A percentile compares a stretch with the other conserved stretches of the same genome.
Conservation (phyloP, 2,888 invertebrate species). For the Noctuana brunneofusca region DNA sequence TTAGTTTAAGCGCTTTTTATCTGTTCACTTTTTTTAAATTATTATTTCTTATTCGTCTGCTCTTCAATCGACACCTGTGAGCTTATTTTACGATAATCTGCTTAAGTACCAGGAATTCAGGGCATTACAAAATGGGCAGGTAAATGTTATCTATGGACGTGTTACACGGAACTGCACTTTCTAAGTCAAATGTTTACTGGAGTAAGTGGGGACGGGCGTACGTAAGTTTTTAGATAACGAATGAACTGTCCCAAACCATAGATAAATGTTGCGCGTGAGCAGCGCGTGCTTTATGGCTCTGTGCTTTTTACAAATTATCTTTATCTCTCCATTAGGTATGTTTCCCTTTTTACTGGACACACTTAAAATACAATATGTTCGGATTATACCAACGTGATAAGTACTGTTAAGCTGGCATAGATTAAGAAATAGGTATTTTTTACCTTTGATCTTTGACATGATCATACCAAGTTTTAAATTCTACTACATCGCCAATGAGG, state of each 20-base stretch:
- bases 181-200: slow-evolving; percentile 78
- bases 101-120: slow-evolving; percentile 64
- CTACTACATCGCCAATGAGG: too few relatives aligned
- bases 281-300: slow-evolving; percentile 51
- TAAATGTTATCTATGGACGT: slow-evolving; percentile 69
- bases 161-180: slow-evolving; percentile 81
- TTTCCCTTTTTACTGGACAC: slow-evolving; percentile 63
- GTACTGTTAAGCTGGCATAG: slow-evolving; percentile 20
- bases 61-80: slow-evolving; percentile 50
- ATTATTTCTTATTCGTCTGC: slow-evolving; percentile 50
- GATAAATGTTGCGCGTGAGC: slow-evolving; percentile 64
- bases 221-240: slow-evolving; percentile 72
- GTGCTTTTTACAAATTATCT: slow-evolving; percentile 70
- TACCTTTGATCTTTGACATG: too few relatives aligned
- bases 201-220: slow-evolving; percentile 66
- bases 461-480: too few relatives aligned
- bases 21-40: background rate
- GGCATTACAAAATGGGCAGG: slow-evolving; percentile 64
- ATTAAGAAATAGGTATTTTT: slow-evolving; percentile 1
- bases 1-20: slow-evolving; percentile 1
- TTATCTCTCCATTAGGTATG: slow-evolving; percentile 58
- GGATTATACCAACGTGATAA: slow-evolving; percentile 29
- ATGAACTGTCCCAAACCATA: slow-evolving; percentile 68
- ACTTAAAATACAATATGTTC: slow-evolving; percentile 36
- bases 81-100: slow-evolving; percentile 50